Evolutionary conservation across 2,797 vertebrate species (phyloP).

Genomic region (Decapterus maruadsi): DNA sequence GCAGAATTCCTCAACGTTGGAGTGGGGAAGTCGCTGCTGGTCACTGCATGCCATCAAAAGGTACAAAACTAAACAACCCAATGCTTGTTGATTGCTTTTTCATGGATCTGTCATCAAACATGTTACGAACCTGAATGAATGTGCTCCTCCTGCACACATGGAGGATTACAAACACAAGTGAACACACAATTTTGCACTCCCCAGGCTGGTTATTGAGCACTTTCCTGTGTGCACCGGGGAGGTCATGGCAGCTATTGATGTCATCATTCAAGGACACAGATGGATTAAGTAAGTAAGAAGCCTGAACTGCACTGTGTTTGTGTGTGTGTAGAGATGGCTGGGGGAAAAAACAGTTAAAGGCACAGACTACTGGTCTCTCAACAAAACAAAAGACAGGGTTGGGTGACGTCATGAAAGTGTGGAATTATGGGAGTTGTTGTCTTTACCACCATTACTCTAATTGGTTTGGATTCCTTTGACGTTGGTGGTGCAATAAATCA

Average conservation of each 20-base stretch:
- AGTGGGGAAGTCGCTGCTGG: conserved; percentile 26
- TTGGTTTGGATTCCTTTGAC: no score
- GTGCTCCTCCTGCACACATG: background rate
- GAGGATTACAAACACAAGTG: conserved; percentile 5
- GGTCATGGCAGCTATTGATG: conserved; percentile 28
- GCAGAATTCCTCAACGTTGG: conserved; percentile 32
- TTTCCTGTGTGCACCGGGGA: background rate
- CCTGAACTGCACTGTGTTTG: background rate
- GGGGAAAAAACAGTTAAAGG: background rate
- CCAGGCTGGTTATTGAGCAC: conserved; percentile 6
- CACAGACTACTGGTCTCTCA: no score
- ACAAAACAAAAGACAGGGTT: no score
- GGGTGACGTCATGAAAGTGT: no score
- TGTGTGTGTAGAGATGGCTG: background rate
- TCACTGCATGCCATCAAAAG: conserved; percentile 21
- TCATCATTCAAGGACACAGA: conserved; percentile 10
- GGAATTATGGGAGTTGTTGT: no score
- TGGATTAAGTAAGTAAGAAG: no score
- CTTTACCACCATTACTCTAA: no score
- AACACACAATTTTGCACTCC: background rate
- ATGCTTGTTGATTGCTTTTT: conserved; percentile 46
- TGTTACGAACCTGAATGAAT: conserved; percentile 22
- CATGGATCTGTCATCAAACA: conserved; percentile 37
- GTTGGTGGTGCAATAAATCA: no score
- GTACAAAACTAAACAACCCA: conserved; percentile 16